A percentile compares a stretch with the other conserved stretches of the same genome.
These are phyloP conservation scores for Venustoraphidia nigricollis DNA, from an alignment of 2,888 invertebrate genomes.

Conservation along the genomic window DNA sequence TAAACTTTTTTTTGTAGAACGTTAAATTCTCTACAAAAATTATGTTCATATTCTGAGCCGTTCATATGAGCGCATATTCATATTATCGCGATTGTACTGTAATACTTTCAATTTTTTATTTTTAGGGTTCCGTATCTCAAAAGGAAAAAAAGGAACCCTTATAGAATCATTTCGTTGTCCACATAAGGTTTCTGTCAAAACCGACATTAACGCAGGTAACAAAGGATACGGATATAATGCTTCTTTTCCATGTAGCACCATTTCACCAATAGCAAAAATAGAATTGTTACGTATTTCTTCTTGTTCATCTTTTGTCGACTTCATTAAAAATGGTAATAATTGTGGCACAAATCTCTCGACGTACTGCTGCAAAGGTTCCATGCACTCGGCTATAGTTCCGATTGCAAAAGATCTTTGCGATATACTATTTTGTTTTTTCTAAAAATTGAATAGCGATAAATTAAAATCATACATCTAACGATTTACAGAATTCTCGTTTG, in stretches of 20 bases:
- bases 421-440: constrained; percentile 48
- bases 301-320: constrained; percentile 41
- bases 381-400: constrained; percentile 59
- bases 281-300: constrained; percentile 64
- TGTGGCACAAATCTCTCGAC: constrained; percentile 39
- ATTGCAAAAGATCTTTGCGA: constrained; percentile 55
- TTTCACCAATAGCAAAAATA: constrained; percentile 59
- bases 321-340: constrained; percentile 46
- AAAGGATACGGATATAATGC: constrained; percentile 41
- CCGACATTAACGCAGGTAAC: background rate
- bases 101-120: no score
- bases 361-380: constrained; percentile 40
- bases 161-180: no score
- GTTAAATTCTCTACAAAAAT: no score
- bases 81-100: no score
- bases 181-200: no score
- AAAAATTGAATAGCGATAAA: constrained; percentile 14
- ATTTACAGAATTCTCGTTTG: constrained; percentile 13
- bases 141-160: no score
- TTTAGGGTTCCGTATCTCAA: no score
- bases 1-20: no score
- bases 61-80: no score
- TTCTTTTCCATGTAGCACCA: constrained; percentile 49
- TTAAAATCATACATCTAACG: background rate
- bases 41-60: no score